These are phyloP conservation scores for Empidonax traillii DNA, from an alignment of 2,113 vertebrate genomes.

Conservation along the genomic window DNA sequence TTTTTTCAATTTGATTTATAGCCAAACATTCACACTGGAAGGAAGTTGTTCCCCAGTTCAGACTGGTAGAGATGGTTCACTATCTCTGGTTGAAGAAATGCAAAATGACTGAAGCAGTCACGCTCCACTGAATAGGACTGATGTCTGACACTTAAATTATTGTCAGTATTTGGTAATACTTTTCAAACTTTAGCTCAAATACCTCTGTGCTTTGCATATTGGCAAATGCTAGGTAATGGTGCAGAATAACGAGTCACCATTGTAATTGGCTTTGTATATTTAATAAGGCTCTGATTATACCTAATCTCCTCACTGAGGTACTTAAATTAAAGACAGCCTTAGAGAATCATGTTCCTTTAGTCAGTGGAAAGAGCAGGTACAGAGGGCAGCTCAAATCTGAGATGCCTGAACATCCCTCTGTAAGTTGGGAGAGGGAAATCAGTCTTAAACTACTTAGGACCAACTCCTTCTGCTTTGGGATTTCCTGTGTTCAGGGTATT, in stretches of 20 bases:
- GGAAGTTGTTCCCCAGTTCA: accelerated
- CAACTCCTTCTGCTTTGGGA: neutral
- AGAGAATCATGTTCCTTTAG: neutral
- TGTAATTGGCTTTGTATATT: neutral
- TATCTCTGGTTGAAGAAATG: neutral
- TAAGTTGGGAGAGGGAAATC: neutral
- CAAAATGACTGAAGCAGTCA: neutral
- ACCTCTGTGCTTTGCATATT: neutral
- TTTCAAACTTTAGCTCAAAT: neutral
- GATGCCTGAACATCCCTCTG: neutral
- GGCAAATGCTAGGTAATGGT: neutral
- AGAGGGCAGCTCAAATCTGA: neutral
- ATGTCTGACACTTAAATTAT: neutral
- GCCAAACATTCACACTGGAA: neutral
- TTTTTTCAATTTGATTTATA: neutral
- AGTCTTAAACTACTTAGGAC: neutral
- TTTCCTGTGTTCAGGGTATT: neutral
- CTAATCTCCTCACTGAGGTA: neutral
- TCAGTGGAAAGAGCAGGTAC: neutral
- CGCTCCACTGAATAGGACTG: neutral
- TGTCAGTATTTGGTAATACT: neutral
- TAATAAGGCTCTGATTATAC: neutral
- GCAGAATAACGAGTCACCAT: neutral
- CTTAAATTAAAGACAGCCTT: neutral
- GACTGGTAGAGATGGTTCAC: neutral